Conservation (phyloP, 2,888 invertebrate genomes). For the Parelbella ahira region DNA sequence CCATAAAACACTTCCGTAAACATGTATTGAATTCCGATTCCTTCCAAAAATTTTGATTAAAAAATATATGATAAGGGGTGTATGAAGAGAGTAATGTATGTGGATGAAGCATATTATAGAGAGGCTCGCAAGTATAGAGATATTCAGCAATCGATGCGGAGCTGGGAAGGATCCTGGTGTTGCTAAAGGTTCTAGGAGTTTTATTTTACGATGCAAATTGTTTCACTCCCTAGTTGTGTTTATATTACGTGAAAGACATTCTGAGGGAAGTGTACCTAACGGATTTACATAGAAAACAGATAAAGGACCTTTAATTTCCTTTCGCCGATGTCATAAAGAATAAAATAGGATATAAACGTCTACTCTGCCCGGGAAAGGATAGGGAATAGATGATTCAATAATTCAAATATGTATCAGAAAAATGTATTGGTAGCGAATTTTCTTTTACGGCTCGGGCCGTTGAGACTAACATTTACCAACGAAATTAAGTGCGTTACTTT, state of each 20-base stretch:
- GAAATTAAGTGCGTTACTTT: too few species aligned
- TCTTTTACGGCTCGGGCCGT: not conserved
- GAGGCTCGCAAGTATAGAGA: too few species aligned
- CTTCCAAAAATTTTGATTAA: too few species aligned
- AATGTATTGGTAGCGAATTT: conserved; percentile 4
- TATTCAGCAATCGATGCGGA: too few species aligned
- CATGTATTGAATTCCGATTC: too few species aligned
- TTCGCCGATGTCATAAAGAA: conserved; percentile 14
- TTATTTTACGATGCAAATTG: conserved; percentile 4
- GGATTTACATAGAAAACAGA: conserved; percentile 11
- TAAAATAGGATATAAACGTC: conserved; percentile 20
- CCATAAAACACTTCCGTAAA: too few species aligned
- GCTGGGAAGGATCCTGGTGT: not conserved
- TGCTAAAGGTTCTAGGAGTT: conserved; percentile 1
- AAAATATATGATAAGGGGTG: too few species aligned
- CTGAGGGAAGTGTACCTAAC: conserved; percentile 7
- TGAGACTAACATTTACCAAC: conserved; percentile 4
- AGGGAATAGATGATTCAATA: conserved; percentile 18
- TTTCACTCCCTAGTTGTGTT: not conserved
- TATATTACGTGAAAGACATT: not conserved
- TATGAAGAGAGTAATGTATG: too few species aligned
- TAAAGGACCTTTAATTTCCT: conserved; percentile 23
- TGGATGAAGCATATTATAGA: too few species aligned
- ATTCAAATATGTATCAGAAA: conserved; percentile 17
- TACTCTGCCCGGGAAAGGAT: conserved; percentile 3